Percentiles rank a stretch among this genome's conserved stretches.
Conservation (phyloP, 1,140 invertebrate genomes). For the Homalodisca vitripennis region DNA sequence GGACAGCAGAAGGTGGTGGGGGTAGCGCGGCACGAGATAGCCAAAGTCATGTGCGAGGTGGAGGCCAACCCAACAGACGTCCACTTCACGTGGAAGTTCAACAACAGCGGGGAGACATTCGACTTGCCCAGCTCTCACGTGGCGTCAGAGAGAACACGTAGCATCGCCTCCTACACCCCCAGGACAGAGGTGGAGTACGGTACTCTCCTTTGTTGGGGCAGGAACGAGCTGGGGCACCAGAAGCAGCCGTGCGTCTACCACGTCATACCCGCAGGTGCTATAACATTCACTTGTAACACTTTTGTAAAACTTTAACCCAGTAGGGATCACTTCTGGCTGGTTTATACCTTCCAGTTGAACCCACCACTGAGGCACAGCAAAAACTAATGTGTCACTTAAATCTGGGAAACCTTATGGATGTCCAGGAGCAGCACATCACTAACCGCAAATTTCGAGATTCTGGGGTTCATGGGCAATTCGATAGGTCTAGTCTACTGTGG, state of each 20-base stretch:
- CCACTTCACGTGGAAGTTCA: conserved; percentile 74
- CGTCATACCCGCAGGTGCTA: conserved; percentile 70
- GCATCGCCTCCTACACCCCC: conserved; percentile 65
- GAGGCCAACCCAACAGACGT: conserved; percentile 79
- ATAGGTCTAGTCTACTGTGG: no score
- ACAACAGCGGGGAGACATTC: conserved; percentile 65
- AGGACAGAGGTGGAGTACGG: conserved; percentile 70
- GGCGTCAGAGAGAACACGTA: conserved; percentile 54
- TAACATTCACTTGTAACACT: no score
- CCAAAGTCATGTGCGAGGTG: conserved; percentile 75
- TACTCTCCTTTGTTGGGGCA: conserved; percentile 66
- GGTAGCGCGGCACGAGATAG: conserved; percentile 75
- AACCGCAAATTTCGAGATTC: no score
- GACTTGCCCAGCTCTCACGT: conserved; percentile 55
- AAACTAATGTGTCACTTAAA: no score
- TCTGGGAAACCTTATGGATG: no score
- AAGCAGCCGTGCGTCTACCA: conserved; percentile 67
- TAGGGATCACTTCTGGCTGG: no score
- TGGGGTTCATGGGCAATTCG: no score
- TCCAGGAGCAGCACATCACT: no score
- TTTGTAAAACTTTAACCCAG: no score
- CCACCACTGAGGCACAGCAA: no score
- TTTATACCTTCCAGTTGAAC: no score
- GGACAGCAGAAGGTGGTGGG: conserved; percentile 67
- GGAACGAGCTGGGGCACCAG: conserved; percentile 64